These are phyloP conservation scores for Eupithecia pulchellata DNA, from an alignment of 2,888 invertebrate genomes.

Conservation along the genomic window DNA sequence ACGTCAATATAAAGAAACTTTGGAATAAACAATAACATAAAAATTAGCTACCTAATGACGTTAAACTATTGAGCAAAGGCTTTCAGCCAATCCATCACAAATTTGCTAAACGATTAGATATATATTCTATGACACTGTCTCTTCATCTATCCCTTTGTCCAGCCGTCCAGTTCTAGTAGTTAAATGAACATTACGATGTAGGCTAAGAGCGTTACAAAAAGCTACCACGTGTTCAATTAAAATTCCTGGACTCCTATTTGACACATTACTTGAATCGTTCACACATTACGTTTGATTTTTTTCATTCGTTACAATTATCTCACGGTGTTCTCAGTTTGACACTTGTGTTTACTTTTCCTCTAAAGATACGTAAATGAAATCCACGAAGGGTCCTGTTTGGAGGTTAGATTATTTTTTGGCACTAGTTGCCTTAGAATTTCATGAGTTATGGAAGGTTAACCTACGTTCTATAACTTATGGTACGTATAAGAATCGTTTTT, in stretches of 20 bases:
- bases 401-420: neutral
- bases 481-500: no score
- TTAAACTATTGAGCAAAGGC: neutral
- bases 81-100: neutral
- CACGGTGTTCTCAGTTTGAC: neutral
- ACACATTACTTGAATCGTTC: slow-evolving; percentile 50
- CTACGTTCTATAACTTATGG: no score
- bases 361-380: no score
- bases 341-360: neutral
- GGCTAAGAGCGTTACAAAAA: slow-evolving; percentile 46
- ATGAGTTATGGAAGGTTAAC: no score
- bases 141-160: slow-evolving; percentile 50
- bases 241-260: slow-evolving; percentile 58
- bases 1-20: no score
- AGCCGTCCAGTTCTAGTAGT: slow-evolving; percentile 51
- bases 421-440: no score
- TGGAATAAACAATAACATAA: neutral
- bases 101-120: neutral
- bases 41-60: neutral
- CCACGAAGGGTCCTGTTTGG: neutral
- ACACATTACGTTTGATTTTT: slow-evolving; percentile 30
- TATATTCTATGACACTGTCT: neutral
- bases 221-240: slow-evolving; percentile 57
- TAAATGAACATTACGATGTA: slow-evolving; percentile 67
- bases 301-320: neutral